A percentile compares a stretch with the other conserved stretches of the same genome.
These are phyloP conservation scores for Aphidius colemani DNA, from an alignment of 2,888 invertebrate genomes.

Conservation along the genomic window DNA sequence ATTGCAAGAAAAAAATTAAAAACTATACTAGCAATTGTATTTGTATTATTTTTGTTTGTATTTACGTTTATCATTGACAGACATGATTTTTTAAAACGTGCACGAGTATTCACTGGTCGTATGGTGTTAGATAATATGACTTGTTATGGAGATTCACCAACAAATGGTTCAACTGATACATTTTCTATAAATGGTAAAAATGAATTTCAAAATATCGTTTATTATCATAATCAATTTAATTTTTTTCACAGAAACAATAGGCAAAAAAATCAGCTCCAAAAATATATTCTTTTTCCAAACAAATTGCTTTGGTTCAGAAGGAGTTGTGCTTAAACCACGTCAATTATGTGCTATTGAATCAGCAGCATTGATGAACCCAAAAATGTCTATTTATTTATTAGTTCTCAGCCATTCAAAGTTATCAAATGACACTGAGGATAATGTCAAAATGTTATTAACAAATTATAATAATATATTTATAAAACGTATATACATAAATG, in stretches of 20 bases:
- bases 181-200: slow-evolving; percentile 21
- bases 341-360: slow-evolving; percentile 75
- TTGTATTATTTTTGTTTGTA: too few relatives aligned
- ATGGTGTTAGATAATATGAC: slow-evolving; percentile 33
- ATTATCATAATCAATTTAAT: slow-evolving; percentile 9
- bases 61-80: too few relatives aligned
- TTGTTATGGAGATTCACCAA: slow-evolving; percentile 39
- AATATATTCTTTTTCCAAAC: slow-evolving; percentile 74
- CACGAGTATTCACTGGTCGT: too few relatives aligned
- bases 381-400: slow-evolving; percentile 64
- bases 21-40: too few relatives aligned
- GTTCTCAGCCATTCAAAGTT: slow-evolving; percentile 61
- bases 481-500: slow-evolving; percentile 61
- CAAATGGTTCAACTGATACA: slow-evolving; percentile 20
- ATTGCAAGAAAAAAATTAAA: too few relatives aligned
- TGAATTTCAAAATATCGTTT: too few relatives aligned
- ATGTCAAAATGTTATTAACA: slow-evolving; percentile 55
- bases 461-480: slow-evolving; percentile 63
- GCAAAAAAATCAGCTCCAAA: slow-evolving; percentile 46
- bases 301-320: slow-evolving; percentile 63
- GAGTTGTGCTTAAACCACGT: slow-evolving; percentile 62
- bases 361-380: slow-evolving; percentile 67
- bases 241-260: slow-evolving; percentile 33
- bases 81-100: too few relatives aligned
- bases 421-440: slow-evolving; percentile 44